These are phyloP conservation scores for Taxidea taxus DNA, from an alignment of 2,113 vertebrate genomes.

Conservation along the genomic window DNA sequence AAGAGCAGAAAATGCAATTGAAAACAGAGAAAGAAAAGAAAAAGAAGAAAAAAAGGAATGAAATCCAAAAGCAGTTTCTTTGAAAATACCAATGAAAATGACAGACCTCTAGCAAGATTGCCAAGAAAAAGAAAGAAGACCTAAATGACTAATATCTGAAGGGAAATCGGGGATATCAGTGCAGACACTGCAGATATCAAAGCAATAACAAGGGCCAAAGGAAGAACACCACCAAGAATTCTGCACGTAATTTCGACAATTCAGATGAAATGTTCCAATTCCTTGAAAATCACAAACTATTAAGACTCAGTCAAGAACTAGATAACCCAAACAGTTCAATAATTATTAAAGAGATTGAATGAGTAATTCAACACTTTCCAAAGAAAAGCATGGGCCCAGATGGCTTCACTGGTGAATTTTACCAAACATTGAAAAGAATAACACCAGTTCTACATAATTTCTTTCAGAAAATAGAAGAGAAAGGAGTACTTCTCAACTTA, in stretches of 20 bases:
- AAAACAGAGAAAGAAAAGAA: not conserved
- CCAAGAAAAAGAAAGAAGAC: not conserved
- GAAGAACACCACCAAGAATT: not conserved
- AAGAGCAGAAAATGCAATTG: not conserved
- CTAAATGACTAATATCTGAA: not conserved
- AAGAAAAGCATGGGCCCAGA: not conserved
- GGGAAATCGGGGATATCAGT: not conserved
- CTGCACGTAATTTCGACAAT: not conserved
- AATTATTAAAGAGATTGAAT: not conserved
- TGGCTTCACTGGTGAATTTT: not conserved
- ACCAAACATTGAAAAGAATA: not conserved
- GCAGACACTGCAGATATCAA: not conserved
- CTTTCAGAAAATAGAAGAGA: not conserved
- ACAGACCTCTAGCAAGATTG: not conserved
- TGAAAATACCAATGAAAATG: not conserved
- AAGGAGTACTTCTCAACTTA: not conserved
- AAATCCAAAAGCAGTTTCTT: not conserved
- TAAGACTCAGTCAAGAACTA: not conserved
- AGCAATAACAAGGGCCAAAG: not conserved
- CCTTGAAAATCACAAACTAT: constrained; percentile 12
- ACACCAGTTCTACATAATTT: not conserved
- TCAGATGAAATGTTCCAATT: not conserved
- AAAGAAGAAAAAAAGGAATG: not conserved
- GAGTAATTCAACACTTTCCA: not conserved
- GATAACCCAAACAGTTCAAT: not conserved